Conservation (phyloP, 2,113 vertebrate species). For the Pungitius pungitius region DNA sequence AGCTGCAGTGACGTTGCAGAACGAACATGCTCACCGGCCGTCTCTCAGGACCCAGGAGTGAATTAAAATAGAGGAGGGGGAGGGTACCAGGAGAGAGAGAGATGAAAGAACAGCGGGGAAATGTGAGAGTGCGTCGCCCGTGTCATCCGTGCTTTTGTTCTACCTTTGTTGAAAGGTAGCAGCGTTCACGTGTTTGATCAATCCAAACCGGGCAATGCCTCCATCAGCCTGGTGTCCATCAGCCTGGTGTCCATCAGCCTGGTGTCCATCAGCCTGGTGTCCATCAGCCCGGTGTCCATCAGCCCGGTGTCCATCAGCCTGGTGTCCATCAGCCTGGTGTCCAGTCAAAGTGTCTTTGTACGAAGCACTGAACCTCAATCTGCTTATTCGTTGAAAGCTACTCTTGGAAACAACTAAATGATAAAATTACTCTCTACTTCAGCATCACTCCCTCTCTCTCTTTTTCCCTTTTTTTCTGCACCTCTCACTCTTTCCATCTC, state of each 20-base stretch:
- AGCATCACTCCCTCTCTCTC: neutral
- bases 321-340: neutral
- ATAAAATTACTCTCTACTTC: conserved; percentile 21
- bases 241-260: no score
- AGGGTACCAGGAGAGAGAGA: conserved; percentile 4
- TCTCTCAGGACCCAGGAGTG: conserved; percentile 17
- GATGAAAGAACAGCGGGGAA: conserved; percentile 38
- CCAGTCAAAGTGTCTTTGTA: conserved; percentile 10
- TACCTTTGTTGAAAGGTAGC: conserved; percentile 10
- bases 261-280: neutral
- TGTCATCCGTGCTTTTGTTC: conserved; percentile 25
- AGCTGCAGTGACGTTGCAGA: neutral
- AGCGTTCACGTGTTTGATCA: conserved; percentile 35
- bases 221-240: conserved; percentile 24
- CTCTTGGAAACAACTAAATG: conserved; percentile 30
- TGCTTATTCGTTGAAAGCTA: conserved; percentile 29
- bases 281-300: neutral
- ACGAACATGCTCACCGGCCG: conserved; percentile 3
- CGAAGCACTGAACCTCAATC: conserved; percentile 12
- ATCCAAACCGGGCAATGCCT: conserved; percentile 4
- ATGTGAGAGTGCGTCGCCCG: conserved; percentile 16
- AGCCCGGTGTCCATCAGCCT: no score
- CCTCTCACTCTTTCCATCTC: conserved; percentile 13
- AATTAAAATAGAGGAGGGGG: conserved; percentile 8
- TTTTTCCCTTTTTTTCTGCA: neutral